These are phyloP conservation scores for Trichoplusia ni DNA, from an alignment of 1,140 invertebrate species.

Conservation along the genomic window DNA sequence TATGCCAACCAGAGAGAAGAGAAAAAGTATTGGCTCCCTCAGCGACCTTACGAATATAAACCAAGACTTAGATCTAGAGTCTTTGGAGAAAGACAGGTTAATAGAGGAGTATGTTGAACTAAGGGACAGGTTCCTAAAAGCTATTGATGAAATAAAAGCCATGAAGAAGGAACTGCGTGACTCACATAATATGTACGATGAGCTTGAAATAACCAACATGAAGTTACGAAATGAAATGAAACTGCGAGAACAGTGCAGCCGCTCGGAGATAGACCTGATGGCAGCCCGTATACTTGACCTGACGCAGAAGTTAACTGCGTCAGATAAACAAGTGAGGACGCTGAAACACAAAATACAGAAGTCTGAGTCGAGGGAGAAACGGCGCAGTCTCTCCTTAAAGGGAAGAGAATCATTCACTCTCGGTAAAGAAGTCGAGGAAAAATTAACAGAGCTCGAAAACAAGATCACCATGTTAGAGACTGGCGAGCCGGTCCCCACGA, in stretches of 20 bases:
- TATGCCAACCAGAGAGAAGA: conserved; percentile 80
- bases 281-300: conserved; percentile 92
- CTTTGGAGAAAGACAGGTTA: conserved; percentile 88
- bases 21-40: conserved; percentile 89
- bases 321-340: conserved; percentile 91
- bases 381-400: conserved; percentile 91
- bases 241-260: conserved; percentile 85
- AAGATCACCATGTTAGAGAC: conserved; percentile 87
- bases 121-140: conserved; percentile 89
- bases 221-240: conserved; percentile 88
- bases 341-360: conserved; percentile 91
- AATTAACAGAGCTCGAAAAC: conserved; percentile 89
- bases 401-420: conserved; percentile 90
- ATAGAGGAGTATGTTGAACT: conserved; percentile 91
- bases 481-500: conserved; percentile 65
- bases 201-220: conserved; percentile 88
- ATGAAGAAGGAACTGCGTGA: conserved; percentile 92
- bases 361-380: conserved; percentile 88
- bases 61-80: conserved; percentile 87
- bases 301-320: conserved; percentile 89
- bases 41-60: conserved; percentile 91
- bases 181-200: conserved; percentile 89
- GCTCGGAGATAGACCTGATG: conserved; percentile 90
- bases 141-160: conserved; percentile 90
- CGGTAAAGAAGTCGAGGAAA: conserved; percentile 91